Evolutionary conservation across 2,888 invertebrate species (phyloP).

Genomic region (Hoplodrina blanda): DNA sequence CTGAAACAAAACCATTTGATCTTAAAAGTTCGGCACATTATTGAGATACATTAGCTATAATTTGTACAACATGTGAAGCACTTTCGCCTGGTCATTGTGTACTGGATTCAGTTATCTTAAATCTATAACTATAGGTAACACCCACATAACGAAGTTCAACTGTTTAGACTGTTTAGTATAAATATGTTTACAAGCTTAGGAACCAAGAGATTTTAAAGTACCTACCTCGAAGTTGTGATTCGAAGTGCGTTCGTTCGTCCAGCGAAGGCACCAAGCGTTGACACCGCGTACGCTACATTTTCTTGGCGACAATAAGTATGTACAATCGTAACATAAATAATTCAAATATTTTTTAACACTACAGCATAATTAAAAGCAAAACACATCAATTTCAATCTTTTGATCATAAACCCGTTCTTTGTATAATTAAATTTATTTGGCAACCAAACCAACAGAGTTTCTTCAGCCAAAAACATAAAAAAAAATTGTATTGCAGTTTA

Average conservation of each 20-base stretch:
- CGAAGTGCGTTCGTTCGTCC: slow-evolving; percentile 4
- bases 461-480: background rate
- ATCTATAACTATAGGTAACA: slow-evolving; percentile 66
- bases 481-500: too few relatives aligned
- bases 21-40: background rate
- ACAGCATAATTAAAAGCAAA: too few relatives aligned
- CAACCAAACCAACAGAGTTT: background rate
- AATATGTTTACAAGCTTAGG: slow-evolving; percentile 51
- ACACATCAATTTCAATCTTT: too few relatives aligned
- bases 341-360: too few relatives aligned
- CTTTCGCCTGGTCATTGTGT: slow-evolving; percentile 27
- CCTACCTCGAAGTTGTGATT: background rate
- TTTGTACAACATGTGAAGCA: background rate
- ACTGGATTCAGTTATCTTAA: slow-evolving; percentile 41
- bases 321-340: too few relatives aligned
- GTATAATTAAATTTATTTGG: background rate
- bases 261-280: background rate
- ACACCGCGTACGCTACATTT: background rate
- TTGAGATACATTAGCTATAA: background rate
- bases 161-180: slow-evolving; percentile 23
- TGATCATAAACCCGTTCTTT: background rate
- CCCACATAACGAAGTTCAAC: slow-evolving; percentile 63
- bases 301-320: too few relatives aligned
- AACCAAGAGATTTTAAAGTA: slow-evolving; percentile 47
- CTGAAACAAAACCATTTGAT: background rate